Percentiles rank a stretch among this genome's conserved stretches.
These are phyloP conservation scores for Scolopax rusticola DNA, from an alignment of 2,797 vertebrate species.

Conservation along the genomic window DNA sequence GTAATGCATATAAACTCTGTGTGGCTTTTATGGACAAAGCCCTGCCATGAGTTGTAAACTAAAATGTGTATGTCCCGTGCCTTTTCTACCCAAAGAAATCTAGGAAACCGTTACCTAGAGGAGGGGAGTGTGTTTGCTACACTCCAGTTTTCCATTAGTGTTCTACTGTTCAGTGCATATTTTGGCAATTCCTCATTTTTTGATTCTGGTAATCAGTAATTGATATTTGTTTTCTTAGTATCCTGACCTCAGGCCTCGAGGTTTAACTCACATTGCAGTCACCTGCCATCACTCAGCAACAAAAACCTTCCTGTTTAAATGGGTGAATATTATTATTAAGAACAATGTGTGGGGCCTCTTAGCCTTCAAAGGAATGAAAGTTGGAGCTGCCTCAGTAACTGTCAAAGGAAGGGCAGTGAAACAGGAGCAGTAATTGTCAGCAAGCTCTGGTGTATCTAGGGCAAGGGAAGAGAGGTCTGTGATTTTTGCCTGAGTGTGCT, in stretches of 20 bases:
- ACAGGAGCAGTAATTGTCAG: background rate
- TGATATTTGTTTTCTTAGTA: constrained; percentile 30
- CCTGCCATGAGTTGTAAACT: background rate
- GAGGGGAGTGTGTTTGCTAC: background rate
- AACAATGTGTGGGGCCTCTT: background rate
- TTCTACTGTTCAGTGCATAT: background rate
- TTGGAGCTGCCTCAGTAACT: background rate
- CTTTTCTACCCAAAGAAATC: background rate
- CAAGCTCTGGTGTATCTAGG: background rate
- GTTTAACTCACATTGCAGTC: background rate
- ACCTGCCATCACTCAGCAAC: background rate
- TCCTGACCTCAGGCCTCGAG: background rate
- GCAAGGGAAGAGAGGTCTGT: background rate
- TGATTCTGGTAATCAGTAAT: constrained; percentile 1
- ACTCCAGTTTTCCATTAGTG: background rate
- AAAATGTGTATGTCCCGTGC: background rate
- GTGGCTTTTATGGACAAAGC: background rate
- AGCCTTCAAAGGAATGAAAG: background rate
- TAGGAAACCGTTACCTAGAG: background rate
- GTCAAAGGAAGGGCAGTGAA: background rate
- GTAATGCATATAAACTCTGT: background rate
- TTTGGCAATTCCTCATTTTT: constrained; percentile 2
- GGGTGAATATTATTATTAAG: background rate
- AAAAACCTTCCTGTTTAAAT: background rate
- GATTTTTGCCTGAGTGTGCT: background rate